A percentile compares a stretch with the other conserved stretches of the same genome.
Evolutionary conservation across 2,797 vertebrate genomes (phyloP).

Genomic region (Acanthis flammea): DNA sequence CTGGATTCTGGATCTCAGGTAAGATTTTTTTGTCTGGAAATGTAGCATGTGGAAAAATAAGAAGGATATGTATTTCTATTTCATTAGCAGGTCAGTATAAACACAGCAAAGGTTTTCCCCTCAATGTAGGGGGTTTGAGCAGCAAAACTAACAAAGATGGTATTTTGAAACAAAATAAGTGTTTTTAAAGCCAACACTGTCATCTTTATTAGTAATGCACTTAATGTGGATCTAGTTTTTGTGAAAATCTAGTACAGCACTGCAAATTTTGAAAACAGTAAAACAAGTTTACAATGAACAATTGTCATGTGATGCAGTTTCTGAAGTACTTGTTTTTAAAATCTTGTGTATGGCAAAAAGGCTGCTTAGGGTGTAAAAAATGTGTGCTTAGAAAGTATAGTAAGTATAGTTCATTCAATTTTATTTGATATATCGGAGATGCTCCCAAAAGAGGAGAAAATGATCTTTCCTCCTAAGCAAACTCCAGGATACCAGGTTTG

Average conservation of each 20-base stretch:
- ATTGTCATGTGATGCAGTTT: not conserved
- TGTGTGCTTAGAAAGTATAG: not conserved
- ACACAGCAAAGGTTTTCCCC: not conserved
- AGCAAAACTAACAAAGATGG: not conserved
- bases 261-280: not conserved
- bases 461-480: not conserved
- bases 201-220: not conserved
- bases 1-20: not conserved
- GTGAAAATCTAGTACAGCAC: not conserved
- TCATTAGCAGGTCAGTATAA: not conserved
- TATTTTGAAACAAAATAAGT: not conserved
- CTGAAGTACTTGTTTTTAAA: not conserved
- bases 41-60: not conserved
- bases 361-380: not conserved
- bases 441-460: not conserved
- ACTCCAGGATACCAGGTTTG: not conserved
- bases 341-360: not conserved
- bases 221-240: not conserved
- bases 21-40: not conserved
- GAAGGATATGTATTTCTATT: not conserved
- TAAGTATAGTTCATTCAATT: not conserved
- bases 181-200: not conserved
- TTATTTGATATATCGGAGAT: not conserved
- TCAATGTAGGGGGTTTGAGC: not conserved
- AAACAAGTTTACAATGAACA: not conserved